Conservation (phyloP, 2,113 vertebrate genomes). For the Axis porcinus region DNA sequence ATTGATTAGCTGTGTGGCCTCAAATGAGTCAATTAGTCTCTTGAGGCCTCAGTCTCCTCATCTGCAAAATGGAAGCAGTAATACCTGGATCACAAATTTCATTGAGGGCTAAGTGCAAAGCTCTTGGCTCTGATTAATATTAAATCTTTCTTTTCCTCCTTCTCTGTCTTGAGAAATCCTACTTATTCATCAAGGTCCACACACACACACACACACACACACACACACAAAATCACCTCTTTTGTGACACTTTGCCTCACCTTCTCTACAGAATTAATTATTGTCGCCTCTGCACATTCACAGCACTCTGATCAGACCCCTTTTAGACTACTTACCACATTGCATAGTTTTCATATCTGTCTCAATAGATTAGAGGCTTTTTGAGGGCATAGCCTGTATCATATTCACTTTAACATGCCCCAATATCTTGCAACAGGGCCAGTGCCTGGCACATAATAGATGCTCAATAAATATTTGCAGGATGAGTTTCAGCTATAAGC, state of each 20-base stretch:
- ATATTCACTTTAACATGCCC: neutral
- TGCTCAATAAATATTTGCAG: slow-evolving; percentile 30
- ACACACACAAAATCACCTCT: neutral
- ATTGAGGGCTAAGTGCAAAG: neutral
- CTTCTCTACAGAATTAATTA: neutral
- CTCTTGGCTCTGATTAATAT: neutral
- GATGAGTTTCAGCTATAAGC: neutral
- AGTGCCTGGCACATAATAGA: neutral
- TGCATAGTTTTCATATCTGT: neutral
- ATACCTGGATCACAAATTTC: neutral
- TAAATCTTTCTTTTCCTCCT: neutral
- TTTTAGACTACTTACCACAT: neutral
- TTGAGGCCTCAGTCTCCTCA: neutral
- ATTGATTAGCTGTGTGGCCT: neutral
- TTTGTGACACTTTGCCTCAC: slow-evolving; percentile 6
- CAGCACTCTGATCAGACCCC: neutral
- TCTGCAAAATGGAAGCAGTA: neutral
- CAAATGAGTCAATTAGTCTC: neutral
- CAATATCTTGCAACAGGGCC: neutral
- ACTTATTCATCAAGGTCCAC: slow-evolving; percentile 9
- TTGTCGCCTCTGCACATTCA: neutral
- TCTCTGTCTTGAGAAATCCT: slow-evolving; percentile 28
- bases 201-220: no score
- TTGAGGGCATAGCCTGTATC: neutral
- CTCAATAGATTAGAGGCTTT: neutral